A percentile compares a stretch with the other conserved stretches of the same genome.
phyloP scores from a whole-genome alignment of 1,140 invertebrate genomes.

The Lucilia sericata region DNA sequence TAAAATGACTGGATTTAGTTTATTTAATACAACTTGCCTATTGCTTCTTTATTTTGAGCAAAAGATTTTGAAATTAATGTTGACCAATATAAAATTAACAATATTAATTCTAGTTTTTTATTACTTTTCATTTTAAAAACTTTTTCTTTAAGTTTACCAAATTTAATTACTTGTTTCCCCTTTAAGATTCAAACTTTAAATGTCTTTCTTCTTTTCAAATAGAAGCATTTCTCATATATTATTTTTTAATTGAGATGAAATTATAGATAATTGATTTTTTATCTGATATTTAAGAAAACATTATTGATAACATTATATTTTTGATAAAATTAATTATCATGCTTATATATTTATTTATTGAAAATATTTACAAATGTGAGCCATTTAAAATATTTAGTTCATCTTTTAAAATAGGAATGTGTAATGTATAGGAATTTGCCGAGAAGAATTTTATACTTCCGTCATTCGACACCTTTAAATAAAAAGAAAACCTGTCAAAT shows the following conservation, averaged over 20 bases:
- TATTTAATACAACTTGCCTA: neutral
- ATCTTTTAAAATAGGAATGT: too few species aligned
- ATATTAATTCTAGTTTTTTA: neutral
- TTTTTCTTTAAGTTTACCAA: neutral
- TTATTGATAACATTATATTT: conserved; percentile 9
- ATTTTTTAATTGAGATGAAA: neutral
- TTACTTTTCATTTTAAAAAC: neutral
- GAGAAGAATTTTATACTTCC: too few species aligned
- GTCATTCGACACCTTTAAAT: too few species aligned
- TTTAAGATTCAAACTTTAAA: neutral
- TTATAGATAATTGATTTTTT: neutral
- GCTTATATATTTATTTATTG: neutral
- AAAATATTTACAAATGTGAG: too few species aligned
- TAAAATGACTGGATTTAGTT: neutral
- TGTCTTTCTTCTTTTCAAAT: neutral
- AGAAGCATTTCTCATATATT: neutral
- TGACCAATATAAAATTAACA: neutral
- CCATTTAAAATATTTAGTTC: too few species aligned
- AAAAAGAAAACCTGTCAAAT: too few species aligned
- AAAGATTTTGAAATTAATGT: neutral
- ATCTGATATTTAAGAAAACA: conserved; percentile 24
- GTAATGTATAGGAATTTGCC: too few species aligned
- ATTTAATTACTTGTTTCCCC: neutral
- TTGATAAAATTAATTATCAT: neutral
- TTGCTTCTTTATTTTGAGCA: neutral